Base-by-base conservation (phyloP, 2,113 vertebrate species). In the Mesitornis unicolor region DNA sequence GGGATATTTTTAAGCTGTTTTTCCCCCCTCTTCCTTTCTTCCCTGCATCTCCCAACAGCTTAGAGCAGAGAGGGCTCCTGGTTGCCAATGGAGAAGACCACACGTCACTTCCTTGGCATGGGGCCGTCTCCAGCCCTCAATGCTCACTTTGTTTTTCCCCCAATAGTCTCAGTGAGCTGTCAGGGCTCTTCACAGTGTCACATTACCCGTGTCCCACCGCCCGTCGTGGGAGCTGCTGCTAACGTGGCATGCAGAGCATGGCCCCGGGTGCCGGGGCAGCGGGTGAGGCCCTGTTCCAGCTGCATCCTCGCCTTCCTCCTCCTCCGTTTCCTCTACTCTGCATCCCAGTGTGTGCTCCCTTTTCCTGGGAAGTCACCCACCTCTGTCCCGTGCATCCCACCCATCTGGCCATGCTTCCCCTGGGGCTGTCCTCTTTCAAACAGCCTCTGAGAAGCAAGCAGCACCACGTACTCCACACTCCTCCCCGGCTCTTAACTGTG, bases 1-100 rank as follows among this genome's bases (percentile, higher is more conserved):
- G 81, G 87, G 96, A 93, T 95, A 87, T 95, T 95, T 95, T 96
- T 78, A 87, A 92, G 78, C 83, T 82, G 76, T 17, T 60, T 78
- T 86, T n/a, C 21, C 26, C n/a, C n/a, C 24, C 5, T 65, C 16
- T 69, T 48, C 68, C 50, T 94, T 87, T 87, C 91, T 86, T 45
- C 75, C 53, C 53, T 38, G 8, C 82, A 14, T 86, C 84, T 82
- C 93, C 90, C 60, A 33, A 20, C 75, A 88, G 90, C 40, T 69
- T 16, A 2, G 3, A 63, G 84, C 75, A 6, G 90, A 40, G 79
- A 59, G 50, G 38, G 60, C 33, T 90, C 69, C 42, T 4, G 2
- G 50, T 78, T 93, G 95, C 89, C 93, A 81, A 8, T 4, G 26
- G 93, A 68, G 75, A 77, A 64, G 26, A 64, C 71, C 42, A 43